phyloP scores from a whole-genome alignment of 2,888 invertebrate species.

The Dicycla oo region DNA sequence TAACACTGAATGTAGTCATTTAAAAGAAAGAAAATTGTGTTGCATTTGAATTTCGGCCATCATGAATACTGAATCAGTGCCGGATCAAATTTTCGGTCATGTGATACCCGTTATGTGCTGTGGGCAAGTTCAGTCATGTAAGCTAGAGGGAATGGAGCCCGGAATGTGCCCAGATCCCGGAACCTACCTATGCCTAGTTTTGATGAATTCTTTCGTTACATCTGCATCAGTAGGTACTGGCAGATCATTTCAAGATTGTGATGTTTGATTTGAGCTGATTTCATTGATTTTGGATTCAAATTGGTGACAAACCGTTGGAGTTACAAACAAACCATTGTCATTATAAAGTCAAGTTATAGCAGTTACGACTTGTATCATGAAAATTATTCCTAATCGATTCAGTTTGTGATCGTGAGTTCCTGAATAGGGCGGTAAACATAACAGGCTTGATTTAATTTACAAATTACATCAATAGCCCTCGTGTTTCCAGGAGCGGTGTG shows the following conservation, averaged over 20 bases:
- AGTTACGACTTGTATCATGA: background rate
- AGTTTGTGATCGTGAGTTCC: background rate
- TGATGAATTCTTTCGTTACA: background rate
- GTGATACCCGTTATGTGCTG: background rate
- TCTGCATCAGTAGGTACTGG: background rate
- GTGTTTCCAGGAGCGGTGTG: conserved; percentile 4
- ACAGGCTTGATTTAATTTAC: conserved; percentile 22
- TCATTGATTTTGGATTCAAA: background rate
- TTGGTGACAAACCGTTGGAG: background rate
- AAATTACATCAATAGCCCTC: conserved; percentile 21
- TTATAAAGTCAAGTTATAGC: background rate
- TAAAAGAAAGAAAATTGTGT: background rate
- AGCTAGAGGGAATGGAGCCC: background rate
- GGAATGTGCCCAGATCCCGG: background rate
- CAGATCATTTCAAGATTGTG: background rate
- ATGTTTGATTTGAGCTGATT: background rate
- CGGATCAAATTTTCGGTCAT: background rate
- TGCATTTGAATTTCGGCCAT: background rate
- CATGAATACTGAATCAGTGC: background rate
- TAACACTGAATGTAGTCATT: background rate
- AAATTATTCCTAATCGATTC: background rate
- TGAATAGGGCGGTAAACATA: background rate
- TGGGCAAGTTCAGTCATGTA: no score
- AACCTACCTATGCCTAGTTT: background rate
- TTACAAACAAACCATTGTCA: background rate